Conservation (phyloP, 2,113 vertebrate genomes). For the Rhinoderma darwinii region DNA sequence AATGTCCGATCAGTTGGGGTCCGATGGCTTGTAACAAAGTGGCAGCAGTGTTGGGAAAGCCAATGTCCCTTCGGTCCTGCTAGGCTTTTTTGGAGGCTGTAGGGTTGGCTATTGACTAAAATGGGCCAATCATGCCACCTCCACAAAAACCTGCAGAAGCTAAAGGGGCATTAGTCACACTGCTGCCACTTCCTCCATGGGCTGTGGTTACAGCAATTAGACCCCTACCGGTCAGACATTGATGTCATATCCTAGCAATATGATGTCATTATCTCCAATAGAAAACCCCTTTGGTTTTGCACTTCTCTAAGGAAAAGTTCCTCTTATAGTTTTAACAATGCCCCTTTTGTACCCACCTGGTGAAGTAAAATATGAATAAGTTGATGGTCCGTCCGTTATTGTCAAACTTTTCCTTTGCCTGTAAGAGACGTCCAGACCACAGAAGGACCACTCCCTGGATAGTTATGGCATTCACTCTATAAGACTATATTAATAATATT, state of each 20-base stretch:
- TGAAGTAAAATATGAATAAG: neutral
- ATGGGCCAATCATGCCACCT: no score
- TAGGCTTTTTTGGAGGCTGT: no score
- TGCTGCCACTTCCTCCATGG: no score
- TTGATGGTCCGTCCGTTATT: neutral
- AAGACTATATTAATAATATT: neutral
- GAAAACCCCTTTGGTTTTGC: neutral
- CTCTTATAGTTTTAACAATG: neutral
- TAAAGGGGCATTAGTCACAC: no score
- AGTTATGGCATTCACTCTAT: neutral
- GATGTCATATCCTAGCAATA: neutral
- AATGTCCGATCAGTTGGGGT: no score
- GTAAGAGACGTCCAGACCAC: neutral
- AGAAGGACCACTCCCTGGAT: neutral
- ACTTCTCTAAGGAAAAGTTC: neutral
- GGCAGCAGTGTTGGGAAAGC: no score
- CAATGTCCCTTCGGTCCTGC: no score
- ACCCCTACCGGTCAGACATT: neutral
- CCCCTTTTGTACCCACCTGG: neutral
- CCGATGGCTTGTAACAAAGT: no score
- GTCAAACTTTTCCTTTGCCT: neutral
- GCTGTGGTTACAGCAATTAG: neutral
- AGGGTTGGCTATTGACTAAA: no score
- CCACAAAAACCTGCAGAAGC: no score
- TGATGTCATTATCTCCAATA: neutral